Conservation (phyloP, 2,888 invertebrate genomes). For the Gerosis bhagava region DNA sequence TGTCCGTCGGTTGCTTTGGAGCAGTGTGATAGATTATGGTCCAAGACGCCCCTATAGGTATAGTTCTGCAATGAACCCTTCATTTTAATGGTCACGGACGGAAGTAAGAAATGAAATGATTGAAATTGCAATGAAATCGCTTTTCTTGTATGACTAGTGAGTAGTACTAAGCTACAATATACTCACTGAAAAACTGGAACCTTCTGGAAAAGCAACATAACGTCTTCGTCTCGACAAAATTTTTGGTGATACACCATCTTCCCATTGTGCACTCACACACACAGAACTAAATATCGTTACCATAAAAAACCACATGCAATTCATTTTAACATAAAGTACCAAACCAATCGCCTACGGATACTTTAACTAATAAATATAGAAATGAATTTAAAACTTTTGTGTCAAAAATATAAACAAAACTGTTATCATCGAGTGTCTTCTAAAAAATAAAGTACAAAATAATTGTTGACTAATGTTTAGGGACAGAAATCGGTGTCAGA, state of each 20-base stretch:
- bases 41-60: too few species aligned
- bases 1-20: too few species aligned
- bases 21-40: too few species aligned
- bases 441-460: slow-evolving; percentile 5
- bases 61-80: too few species aligned
- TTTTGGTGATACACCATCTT: slow-evolving; percentile 42
- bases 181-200: slow-evolving; percentile 87
- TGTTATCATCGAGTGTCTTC: not conserved
- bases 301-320: not conserved
- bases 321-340: not conserved
- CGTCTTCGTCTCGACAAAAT: slow-evolving; percentile 81
- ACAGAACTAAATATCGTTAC: slow-evolving; percentile 22
- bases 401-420: slow-evolving; percentile 10
- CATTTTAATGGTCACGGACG: too few species aligned
- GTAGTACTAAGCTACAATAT: too few species aligned
- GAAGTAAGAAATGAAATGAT: too few species aligned
- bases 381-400: too few species aligned
- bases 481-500: slow-evolving; percentile 1
- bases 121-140: too few species aligned
- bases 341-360: too few species aligned
- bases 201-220: slow-evolving; percentile 87
- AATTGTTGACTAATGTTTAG: slow-evolving; percentile 16
- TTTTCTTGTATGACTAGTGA: too few species aligned
- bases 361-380: not conserved
- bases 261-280: slow-evolving; percentile 34